Base-by-base conservation (phyloP, 2,888 invertebrate genomes). In the Oscheius sp. region DNA sequence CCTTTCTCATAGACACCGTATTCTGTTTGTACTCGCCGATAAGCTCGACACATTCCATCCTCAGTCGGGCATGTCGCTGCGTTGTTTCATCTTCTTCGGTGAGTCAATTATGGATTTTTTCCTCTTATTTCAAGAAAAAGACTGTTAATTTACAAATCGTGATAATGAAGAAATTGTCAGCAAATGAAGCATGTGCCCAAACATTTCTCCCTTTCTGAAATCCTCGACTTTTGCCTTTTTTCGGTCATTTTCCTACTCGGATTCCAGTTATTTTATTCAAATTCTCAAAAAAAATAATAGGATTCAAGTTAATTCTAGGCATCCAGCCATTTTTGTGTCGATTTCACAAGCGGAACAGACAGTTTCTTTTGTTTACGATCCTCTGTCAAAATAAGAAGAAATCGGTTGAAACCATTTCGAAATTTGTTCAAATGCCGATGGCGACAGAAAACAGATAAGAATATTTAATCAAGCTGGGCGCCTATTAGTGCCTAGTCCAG, bases 331-430 rank as follows among this genome's bases (percentile, higher is more conserved):
- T 35, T 6, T 35, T 35, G 5, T 35, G 9, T 35, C n/a, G 9
- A 35, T 35, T 35, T 35, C 35, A 35, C 35, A 35, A 35, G 35
- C 3, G 9, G 35, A 35, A 35, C 3, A 35, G 3, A 6, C 35
- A 9, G 35, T 35, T 35, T 35, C 3, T 9, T 55, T 55, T 55
- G 55, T 6, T 23, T 21, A 21, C 55, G 2, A 55, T 6, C 21
- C 2, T 5, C 55, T 6, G 13, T 21, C 2, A 55, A 23, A 21
- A 55, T 18, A 13, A 55, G 55, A 25, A 21, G n/a, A n/a, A 58
- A 25, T n/a, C 25, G 27, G 21, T 58, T 58, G 25, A 58, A 58
- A 58, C 25, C 58, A 27, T 61, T 61, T 61, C 61, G 45, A 61
- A 61, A 61, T 18, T 35, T 58, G 25, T 58, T 27, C 13, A 29